These are phyloP conservation scores for Eufriesea mexicana DNA, from an alignment of 1,140 invertebrate genomes.

Conservation along the genomic window DNA sequence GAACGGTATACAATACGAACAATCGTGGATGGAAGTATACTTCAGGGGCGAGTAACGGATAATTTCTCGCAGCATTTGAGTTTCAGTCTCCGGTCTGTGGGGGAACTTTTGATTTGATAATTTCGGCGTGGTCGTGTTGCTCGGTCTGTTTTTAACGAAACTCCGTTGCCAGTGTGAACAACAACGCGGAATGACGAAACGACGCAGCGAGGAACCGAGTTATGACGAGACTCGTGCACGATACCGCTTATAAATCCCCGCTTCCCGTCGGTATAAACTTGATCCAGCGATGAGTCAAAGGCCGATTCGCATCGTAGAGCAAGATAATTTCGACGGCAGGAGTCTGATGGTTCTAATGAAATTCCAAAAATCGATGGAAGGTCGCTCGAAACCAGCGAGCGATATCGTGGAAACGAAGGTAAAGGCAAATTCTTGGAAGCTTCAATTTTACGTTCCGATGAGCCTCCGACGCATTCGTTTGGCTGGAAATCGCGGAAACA, in stretches of 20 bases:
- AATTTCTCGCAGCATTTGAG: not conserved
- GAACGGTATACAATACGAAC: too few species aligned
- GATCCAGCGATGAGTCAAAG: not conserved
- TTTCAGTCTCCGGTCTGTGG: too few species aligned
- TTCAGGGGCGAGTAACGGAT: not conserved
- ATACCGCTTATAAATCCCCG: not conserved
- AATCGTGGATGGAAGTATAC: too few species aligned
- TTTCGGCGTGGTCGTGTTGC: too few species aligned
- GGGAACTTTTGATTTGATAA: slow-evolving; percentile 1
- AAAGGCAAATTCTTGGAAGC: not conserved
- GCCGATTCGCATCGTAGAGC: not conserved
- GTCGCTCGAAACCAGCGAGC: not conserved
- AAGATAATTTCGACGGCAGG: not conserved
- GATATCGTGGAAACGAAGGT: not conserved
- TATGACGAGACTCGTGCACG: not conserved
- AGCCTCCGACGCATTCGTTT: too few species aligned
- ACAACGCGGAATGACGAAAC: not conserved
- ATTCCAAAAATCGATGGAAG: not conserved
- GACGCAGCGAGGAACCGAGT: not conserved
- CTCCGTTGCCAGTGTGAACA: not conserved
- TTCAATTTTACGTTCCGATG: too few species aligned
- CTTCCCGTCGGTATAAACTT: not conserved
- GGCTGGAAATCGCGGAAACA: too few species aligned
- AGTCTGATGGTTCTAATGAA: not conserved
- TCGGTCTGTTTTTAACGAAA: not conserved